Evolutionary conservation across 1,140 invertebrate genomes (phyloP), one percentile per base, ranked within the genome.

Genomic region (Drosophila orosa): DNA sequence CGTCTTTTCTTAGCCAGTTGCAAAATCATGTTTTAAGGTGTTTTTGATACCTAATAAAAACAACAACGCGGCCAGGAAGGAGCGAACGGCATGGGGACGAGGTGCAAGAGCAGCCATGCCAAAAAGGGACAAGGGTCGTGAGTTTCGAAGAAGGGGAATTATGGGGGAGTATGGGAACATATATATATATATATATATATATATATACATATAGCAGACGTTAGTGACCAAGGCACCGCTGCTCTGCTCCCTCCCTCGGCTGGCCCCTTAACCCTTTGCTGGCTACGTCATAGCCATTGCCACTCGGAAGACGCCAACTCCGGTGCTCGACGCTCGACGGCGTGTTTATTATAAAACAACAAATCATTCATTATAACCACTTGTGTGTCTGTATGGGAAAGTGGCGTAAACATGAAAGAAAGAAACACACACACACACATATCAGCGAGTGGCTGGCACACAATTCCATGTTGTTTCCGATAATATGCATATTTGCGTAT

Each of bases 301-400:
- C 55, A 75, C 54, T 68, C 50, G 68, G 68, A 87, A 68, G 82
- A 50, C 57, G 67, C 63, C 79, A 65, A 62, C 77, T 63, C 47
- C 15, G 58, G 25, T 19, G 67, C 33, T 31, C 77, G 79, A 22
- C 54, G 75, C 40, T 50, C 80, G 78, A 45, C 86, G 81, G 52
- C 81, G 85, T 90, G 85, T 90, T 90, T 90, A 90, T 90, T 90
- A 90, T 90, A 90, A 90, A 90, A 90, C 85, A 90, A 90, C 85
- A 90, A 90, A 90, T 90, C 86, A 90, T 90, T 90, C 86, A 90
- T 90, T 90, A 90, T 90, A 90, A 90, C 86, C 86, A 85, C 85
- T 90, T 90, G 85, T 81, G 78, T 82, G 65, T 83, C 75, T 79
- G 80, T 80, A 89, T 83, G 78, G 60, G 83, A 83, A 89, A 86